Percentiles rank a stretch among this genome's conserved stretches.
Conservation (phyloP, 2,113 vertebrate genomes). For the Electrona antarctica region DNA sequence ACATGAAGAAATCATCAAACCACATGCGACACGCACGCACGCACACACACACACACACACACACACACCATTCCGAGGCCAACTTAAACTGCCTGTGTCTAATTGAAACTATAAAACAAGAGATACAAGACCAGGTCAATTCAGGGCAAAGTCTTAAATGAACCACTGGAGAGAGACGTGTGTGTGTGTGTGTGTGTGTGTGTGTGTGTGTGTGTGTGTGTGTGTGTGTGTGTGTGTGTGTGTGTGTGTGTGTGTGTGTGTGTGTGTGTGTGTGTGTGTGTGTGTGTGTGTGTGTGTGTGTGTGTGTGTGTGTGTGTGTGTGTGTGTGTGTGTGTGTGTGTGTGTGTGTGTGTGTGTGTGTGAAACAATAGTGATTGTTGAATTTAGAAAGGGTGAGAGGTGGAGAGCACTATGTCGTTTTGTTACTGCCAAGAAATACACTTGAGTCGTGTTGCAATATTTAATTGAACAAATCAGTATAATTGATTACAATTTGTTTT, state of each 20-base stretch:
- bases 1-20: conserved; percentile 6
- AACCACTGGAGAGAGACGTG: conserved; percentile 10
- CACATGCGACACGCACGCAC: not conserved
- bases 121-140: conserved; percentile 29
- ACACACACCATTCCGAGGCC: conserved; percentile 7
- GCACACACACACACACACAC: not conserved
- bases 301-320: not conserved
- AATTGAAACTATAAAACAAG: conserved; percentile 40
- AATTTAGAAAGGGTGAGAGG: too few relatives aligned
- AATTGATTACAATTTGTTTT: too few relatives aligned
- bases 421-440: too few relatives aligned
- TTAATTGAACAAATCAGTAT: too few relatives aligned
- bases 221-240: not conserved
- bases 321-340: not conserved
- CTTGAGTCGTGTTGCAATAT: too few relatives aligned
- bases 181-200: not conserved
- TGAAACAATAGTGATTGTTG: too few relatives aligned
- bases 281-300: not conserved
- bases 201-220: not conserved
- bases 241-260: not conserved
- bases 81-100: conserved; percentile 27
- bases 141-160: conserved; percentile 9
- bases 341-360: too few relatives aligned
- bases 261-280: too few relatives aligned
- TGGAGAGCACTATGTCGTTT: too few relatives aligned